Conservation (phyloP, 1,140 invertebrate genomes). For the Cyrtorhinus lividipennis region DNA sequence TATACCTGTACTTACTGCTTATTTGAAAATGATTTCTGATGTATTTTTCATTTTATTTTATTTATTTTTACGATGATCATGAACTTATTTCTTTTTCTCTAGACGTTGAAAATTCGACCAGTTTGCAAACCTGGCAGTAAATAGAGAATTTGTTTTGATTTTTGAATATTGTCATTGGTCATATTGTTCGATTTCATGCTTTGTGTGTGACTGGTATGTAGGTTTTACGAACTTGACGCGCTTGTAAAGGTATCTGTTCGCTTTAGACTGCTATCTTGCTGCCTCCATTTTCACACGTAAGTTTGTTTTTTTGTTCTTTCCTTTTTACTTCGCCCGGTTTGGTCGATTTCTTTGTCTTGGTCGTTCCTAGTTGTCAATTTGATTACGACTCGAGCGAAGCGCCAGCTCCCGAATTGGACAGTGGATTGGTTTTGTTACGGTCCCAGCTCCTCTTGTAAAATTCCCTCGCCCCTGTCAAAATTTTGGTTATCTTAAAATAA, state of each 20-base stretch:
- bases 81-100: no score
- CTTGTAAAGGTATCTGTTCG: not conserved
- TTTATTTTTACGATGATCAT: no score
- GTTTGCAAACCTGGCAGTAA: not conserved
- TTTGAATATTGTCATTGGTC: not conserved
- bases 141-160: no score
- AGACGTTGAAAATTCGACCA: not conserved
- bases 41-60: not conserved
- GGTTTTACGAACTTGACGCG: not conserved
- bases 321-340: no score
- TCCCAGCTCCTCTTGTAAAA: no score
- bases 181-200: not conserved
- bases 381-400: no score
- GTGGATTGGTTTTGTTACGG: no score
- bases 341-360: no score
- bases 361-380: no score
- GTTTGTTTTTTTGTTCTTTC: not conserved
- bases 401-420: no score
- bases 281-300: not conserved
- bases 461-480: no score
- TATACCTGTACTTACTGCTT: constrained; percentile 5
- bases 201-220: not conserved
- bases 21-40: not conserved
- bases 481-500: no score
- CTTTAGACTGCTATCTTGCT: not conserved